Conservation (phyloP, 23 tunicate genomes). For the Ciona savignyi region DNA sequence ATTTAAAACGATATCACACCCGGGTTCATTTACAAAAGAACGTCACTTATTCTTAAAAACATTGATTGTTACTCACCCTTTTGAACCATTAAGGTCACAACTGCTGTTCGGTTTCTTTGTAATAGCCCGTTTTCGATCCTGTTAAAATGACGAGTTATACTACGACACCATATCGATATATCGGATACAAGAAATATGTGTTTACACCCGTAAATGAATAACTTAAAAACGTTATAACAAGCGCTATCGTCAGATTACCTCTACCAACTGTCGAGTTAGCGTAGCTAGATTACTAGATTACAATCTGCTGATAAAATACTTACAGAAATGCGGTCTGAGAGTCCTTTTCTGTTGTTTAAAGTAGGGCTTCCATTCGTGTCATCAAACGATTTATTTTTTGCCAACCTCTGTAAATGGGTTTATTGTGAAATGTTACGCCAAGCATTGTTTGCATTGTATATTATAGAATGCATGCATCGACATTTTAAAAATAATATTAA, state of each 20-base stretch:
- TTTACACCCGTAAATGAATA: not conserved
- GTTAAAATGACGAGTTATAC: not conserved
- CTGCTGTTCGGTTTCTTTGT: not conserved
- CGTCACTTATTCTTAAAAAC: not conserved
- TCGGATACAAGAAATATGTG: not conserved
- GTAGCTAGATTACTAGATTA: too few relatives aligned
- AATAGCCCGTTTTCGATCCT: not conserved
- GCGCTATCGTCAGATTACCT: not conserved
- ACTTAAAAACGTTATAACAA: not conserved
- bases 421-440: not conserved
- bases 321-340: not conserved
- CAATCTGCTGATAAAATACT: not conserved
- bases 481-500: not conserved
- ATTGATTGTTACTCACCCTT: not conserved
- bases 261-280: too few relatives aligned
- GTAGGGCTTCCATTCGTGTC: conserved; percentile 31
- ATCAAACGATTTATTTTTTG: conserved; percentile 10
- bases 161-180: too few relatives aligned
- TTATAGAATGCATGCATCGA: too few relatives aligned
- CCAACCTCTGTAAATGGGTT: conserved; percentile 15
- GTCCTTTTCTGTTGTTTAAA: conserved; percentile 12
- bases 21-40: too few relatives aligned
- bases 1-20: too few relatives aligned
- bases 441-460: not conserved
- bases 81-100: not conserved